Evolutionary conservation across 2,888 invertebrate species (phyloP), one percentile per base, ranked within the genome.

Genomic region (Epirrhoe alternata): DNA sequence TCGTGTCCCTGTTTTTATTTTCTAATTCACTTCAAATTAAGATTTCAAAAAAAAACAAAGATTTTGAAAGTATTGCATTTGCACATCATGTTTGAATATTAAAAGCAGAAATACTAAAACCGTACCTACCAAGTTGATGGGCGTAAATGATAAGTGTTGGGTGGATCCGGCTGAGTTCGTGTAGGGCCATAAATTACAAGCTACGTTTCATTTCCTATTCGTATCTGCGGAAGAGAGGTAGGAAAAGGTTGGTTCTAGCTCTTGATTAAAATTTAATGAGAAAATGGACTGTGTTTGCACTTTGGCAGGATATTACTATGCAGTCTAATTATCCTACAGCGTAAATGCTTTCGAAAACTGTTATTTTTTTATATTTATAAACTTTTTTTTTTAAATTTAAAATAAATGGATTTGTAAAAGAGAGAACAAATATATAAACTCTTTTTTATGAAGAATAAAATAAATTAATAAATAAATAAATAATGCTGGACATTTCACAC

Each of bases 181-280:
- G 86, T 82, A 76, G 76, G 77, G 78, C 84, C 78, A 88, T 90
- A 90, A 92, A 92, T 92, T 88, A 86, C 82, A 65, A 75, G 77
- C 80, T 84, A 86, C 87, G 87, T 91, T 90, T 90, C 92, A 92
- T 92, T 92, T 92, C 92, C 92, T 78, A 85, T 88, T 87, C 84
- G 86, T 86, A 86, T 83, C 81, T 84, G 83, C 81, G 81, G 66
- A 71, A 73, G 62, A 56, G 69, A 73, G 71, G 66, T 66, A 55
- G 71, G 63, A 72, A 69, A 63, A 63, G 63, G 67, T 56, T 76
- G 66, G 82, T 67, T 51, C 70, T 47, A 77, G 63, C 50, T 45
- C 53, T 64, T 65, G 60, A 66, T 69, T 69, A 67, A 61, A 59
- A 68, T 65, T 66, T 62, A 64, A 67, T 55, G 33, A 47, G 42